Percentiles rank a stretch among this genome's conserved stretches.
Evolutionary conservation across 2,113 vertebrate genomes (phyloP).

Genomic region (Platycercus adscitus): DNA sequence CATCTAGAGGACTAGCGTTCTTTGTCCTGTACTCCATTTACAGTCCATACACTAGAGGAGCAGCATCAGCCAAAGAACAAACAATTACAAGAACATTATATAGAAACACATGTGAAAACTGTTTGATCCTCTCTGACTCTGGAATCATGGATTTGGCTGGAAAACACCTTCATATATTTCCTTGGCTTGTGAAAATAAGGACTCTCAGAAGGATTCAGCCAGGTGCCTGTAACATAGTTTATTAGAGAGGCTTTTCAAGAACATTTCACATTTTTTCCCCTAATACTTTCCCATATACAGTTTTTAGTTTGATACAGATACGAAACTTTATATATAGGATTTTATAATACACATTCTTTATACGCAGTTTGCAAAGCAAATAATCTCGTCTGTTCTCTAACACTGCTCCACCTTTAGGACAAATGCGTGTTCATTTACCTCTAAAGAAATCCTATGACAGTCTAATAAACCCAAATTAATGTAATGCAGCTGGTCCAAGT

Average conservation of each 20-base stretch:
- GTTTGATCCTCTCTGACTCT: constrained; percentile 16
- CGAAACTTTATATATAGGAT: not conserved
- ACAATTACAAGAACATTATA: not conserved
- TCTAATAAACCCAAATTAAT: not conserved
- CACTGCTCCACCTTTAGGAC: not conserved
- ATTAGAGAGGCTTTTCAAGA: constrained; percentile 7
- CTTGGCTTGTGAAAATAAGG: constrained; percentile 16
- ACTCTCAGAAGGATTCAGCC: constrained; percentile 28
- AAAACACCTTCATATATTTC: not conserved
- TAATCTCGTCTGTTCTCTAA: not conserved
- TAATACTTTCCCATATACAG: not conserved
- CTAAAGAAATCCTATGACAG: not conserved
- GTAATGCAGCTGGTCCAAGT: not conserved
- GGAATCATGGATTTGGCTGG: not conserved
- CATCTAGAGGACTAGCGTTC: not conserved
- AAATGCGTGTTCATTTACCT: not conserved
- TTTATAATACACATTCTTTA: not conserved
- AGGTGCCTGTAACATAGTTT: constrained; percentile 2
- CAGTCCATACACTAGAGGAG: not conserved
- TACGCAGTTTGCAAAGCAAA: not conserved
- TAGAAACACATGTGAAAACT: constrained; percentile 24
- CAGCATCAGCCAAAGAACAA: constrained; percentile 5
- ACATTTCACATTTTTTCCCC: not conserved
- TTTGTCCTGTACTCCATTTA: rapidly evolving
- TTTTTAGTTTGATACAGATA: not conserved